phyloP scores from a whole-genome alignment of 2,888 invertebrate species.

The Pollenia angustigena region DNA sequence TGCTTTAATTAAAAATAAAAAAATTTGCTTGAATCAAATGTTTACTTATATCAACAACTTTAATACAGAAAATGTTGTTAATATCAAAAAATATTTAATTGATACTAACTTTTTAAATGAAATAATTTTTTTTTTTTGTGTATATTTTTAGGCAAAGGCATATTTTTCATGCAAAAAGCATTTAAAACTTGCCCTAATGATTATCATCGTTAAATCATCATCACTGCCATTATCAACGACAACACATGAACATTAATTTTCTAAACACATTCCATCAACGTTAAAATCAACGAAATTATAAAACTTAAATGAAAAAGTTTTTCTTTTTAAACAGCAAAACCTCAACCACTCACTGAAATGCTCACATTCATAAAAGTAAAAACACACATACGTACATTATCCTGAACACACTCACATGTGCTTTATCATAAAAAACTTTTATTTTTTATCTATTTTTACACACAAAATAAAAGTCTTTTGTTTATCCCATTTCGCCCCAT shows the following conservation, averaged over 20 bases:
- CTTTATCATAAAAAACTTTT: neutral
- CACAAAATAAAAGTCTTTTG: slow-evolving; percentile 66
- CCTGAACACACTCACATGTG: neutral
- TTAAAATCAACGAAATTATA: slow-evolving; percentile 66
- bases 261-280: slow-evolving; percentile 57
- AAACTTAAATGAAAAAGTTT: slow-evolving; percentile 74
- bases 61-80: too few species aligned
- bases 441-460: slow-evolving; percentile 64
- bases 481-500: slow-evolving; percentile 30
- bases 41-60: too few species aligned
- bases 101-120: too few species aligned
- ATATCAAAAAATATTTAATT: too few species aligned
- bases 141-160: too few species aligned
- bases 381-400: neutral
- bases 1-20: too few species aligned
- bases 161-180: too few species aligned
- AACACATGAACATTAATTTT: slow-evolving; percentile 48
- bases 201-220: slow-evolving; percentile 16
- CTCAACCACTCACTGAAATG: slow-evolving; percentile 54
- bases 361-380: slow-evolving; percentile 6
- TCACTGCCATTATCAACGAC: slow-evolving; percentile 34
- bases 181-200: neutral
- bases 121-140: too few species aligned
- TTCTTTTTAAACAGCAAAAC: slow-evolving; percentile 67
- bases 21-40: too few species aligned